Evolutionary conservation across 2,797 vertebrate genomes (phyloP).

Genomic region (Varecia variegata): DNA sequence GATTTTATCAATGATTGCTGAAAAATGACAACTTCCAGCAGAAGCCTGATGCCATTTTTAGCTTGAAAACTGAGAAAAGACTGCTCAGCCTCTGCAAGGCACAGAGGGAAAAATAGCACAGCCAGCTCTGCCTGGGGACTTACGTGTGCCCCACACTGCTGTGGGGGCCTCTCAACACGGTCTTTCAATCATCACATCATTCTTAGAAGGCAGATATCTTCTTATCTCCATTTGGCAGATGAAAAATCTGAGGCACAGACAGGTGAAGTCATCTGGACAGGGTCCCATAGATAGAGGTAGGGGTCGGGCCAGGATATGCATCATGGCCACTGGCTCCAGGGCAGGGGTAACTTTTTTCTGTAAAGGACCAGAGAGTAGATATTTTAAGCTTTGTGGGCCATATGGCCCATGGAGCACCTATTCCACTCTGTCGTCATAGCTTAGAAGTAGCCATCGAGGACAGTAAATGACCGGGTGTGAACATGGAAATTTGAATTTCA

Average conservation of each 20-base stretch:
- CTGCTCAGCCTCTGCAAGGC: not conserved
- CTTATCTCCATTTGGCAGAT: not conserved
- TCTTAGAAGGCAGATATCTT: not conserved
- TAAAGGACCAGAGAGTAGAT: not conserved
- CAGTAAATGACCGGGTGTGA: not conserved
- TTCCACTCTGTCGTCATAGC: not conserved
- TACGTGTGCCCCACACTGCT: accelerated
- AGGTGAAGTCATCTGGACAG: not conserved
- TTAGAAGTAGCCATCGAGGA: not conserved
- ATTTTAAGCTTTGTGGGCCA: not conserved
- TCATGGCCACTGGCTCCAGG: not conserved
- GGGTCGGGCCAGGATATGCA: accelerated
- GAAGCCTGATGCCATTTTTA: not conserved
- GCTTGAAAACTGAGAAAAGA: not conserved
- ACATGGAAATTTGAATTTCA: not conserved
- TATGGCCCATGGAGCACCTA: not conserved
- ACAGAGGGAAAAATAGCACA: not conserved
- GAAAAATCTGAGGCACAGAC: not conserved
- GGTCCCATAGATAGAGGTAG: not conserved
- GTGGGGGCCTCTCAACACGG: not conserved
- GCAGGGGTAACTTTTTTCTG: not conserved
- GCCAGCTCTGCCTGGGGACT: not conserved
- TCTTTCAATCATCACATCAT: accelerated
- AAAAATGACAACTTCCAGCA: conserved; percentile 22
- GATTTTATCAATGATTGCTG: not conserved